These are phyloP conservation scores for Linnaemya tessellans DNA, from an alignment of 2,888 invertebrate species.

Conservation along the genomic window DNA sequence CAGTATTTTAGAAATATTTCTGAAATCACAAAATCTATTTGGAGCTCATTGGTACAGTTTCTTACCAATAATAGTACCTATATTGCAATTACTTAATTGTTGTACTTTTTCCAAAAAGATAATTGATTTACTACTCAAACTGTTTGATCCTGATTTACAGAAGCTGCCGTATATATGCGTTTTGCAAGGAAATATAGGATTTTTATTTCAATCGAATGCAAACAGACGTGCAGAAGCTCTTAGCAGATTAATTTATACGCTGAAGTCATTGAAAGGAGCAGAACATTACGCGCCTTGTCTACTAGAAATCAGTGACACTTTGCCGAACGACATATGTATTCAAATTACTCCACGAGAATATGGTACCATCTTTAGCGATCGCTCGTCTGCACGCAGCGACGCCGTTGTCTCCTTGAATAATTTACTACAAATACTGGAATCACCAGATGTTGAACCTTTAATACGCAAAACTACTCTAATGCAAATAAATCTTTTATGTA, in stretches of 20 bases:
- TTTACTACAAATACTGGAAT: slow-evolving; percentile 78
- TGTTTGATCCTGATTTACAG: slow-evolving; percentile 78
- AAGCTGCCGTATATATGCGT: slow-evolving; percentile 74
- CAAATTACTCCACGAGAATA: slow-evolving; percentile 75
- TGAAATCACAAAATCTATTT: slow-evolving; percentile 77
- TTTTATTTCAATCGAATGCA: slow-evolving; percentile 77
- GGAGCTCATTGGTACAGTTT: slow-evolving; percentile 74
- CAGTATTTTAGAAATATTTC: slow-evolving; percentile 77
- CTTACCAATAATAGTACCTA: slow-evolving; percentile 75
- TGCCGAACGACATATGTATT: slow-evolving; percentile 78
- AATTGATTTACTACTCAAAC: slow-evolving; percentile 74
- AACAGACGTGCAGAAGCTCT: slow-evolving; percentile 77
- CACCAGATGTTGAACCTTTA: slow-evolving; percentile 77
- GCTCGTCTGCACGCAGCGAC: slow-evolving; percentile 34
- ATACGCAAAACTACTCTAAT: slow-evolving; percentile 80
- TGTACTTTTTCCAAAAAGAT: slow-evolving; percentile 73
- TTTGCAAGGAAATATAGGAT: slow-evolving; percentile 79
- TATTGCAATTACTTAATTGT: slow-evolving; percentile 78
- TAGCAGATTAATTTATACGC: slow-evolving; percentile 76
- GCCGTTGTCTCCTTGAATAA: slow-evolving; percentile 73
- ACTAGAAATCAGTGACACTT: slow-evolving; percentile 75
- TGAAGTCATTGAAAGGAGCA: slow-evolving; percentile 74
- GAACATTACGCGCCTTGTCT: slow-evolving; percentile 75
- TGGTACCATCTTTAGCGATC: slow-evolving; percentile 75
- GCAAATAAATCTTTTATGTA: slow-evolving; percentile 80